Conservation (phyloP, 1,140 invertebrate species). For the Philopotamus ludificatus region DNA sequence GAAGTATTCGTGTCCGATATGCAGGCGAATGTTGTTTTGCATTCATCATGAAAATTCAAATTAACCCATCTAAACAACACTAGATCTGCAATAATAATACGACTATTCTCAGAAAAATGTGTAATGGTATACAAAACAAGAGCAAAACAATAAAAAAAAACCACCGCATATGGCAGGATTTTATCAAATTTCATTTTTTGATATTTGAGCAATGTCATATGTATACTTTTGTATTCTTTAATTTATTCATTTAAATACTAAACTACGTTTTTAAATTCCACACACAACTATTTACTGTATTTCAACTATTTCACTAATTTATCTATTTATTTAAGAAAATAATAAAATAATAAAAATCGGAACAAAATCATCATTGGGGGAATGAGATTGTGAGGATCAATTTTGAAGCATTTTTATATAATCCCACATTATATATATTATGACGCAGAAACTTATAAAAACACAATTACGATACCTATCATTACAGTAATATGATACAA, state of each 20-base stretch:
- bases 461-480: slow-evolving; percentile 13
- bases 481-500: slow-evolving; percentile 29
- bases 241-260: no score
- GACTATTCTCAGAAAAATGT: no score
- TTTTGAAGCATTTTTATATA: slow-evolving; percentile 6
- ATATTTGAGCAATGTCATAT: slow-evolving; percentile 29
- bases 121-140: not conserved
- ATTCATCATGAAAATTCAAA: no score
- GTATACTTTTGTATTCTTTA: slow-evolving; percentile 12
- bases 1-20: slow-evolving; percentile 38
- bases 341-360: no score
- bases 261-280: slow-evolving; percentile 19
- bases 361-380: no score
- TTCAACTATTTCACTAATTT: slow-evolving; percentile 23
- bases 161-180: slow-evolving; percentile 21
- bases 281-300: slow-evolving; percentile 27
- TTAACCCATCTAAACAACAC: no score
- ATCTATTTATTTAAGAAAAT: slow-evolving; percentile 24
- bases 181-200: no score
- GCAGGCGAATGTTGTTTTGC: no score
- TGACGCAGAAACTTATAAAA: not conserved
- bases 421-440: slow-evolving; percentile 1
- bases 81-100: no score
- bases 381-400: no score
- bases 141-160: no score